A percentile compares a stretch with the other conserved stretches of the same genome.
Evolutionary conservation across 2,113 vertebrate genomes (phyloP).

Genomic region (Carassius carassius): DNA sequence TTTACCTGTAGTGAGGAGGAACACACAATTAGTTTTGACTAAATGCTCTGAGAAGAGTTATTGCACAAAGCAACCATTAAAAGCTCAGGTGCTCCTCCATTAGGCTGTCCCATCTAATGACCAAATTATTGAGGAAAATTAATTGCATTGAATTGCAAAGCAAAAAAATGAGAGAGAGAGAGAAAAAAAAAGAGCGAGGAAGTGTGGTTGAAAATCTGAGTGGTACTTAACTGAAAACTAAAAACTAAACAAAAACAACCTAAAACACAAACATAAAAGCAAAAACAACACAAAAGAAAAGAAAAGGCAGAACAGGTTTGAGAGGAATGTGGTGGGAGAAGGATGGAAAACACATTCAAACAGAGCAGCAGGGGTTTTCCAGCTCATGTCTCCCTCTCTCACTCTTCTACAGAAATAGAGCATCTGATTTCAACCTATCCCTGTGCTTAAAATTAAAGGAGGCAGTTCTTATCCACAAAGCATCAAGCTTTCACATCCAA

Average conservation of each 20-base stretch:
- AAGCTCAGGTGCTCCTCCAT: slow-evolving; percentile 6
- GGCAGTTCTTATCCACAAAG: slow-evolving; percentile 62
- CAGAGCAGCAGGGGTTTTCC: slow-evolving; percentile 15
- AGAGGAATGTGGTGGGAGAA: slow-evolving; percentile 1
- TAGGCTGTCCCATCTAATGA: background rate
- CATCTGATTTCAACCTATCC: slow-evolving; percentile 38
- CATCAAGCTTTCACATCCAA: slow-evolving; percentile 60
- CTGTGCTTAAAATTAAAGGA: slow-evolving; percentile 66
- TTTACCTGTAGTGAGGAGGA: background rate
- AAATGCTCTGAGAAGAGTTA: slow-evolving; percentile 9
- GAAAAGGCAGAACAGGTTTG: background rate
- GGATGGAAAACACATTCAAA: slow-evolving; percentile 27
- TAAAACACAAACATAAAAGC: background rate
- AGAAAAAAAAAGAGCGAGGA: too few relatives aligned
- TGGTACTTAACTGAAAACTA: background rate
- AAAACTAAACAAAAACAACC: background rate
- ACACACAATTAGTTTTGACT: background rate
- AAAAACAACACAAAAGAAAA: background rate
- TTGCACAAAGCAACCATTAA: slow-evolving; percentile 3
- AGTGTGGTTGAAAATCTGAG: background rate
- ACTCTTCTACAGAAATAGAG: slow-evolving; percentile 41
- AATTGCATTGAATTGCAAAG: background rate
- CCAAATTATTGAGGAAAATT: background rate
- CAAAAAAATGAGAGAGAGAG: background rate
- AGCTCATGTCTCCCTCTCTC: slow-evolving; percentile 26